Conservation (phyloP, 2,113 vertebrate genomes). For the Carassius auratus region DNA sequence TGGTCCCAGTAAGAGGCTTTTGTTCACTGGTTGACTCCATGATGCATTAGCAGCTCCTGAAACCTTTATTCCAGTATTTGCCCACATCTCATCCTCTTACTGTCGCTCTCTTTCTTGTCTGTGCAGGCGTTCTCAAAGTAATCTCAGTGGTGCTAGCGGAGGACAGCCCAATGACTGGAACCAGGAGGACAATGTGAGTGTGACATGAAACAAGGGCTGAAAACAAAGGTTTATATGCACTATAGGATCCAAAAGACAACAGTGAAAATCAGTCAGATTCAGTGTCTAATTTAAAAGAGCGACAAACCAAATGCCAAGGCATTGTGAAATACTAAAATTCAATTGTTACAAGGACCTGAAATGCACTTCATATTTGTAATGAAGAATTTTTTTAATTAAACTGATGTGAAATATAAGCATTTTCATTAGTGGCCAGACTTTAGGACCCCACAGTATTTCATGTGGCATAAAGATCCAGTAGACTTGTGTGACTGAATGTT, state of each 20-base stretch:
- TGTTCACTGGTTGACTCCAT: not conserved
- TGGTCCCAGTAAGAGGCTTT: not conserved
- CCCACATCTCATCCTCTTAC: no score
- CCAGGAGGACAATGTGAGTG: conserved; percentile 84
- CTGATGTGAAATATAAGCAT: not conserved
- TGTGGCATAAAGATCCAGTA: not conserved
- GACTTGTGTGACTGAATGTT: conserved; percentile 10
- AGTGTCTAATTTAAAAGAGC: not conserved
- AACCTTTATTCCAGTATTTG: not conserved
- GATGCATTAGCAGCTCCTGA: not conserved
- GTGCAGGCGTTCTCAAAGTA: conserved; percentile 86
- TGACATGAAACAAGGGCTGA: not conserved
- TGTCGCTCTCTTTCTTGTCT: conserved; percentile 37
- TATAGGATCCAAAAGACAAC: no score
- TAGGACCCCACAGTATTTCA: not conserved
- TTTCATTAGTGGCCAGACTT: not conserved
- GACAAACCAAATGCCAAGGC: not conserved
- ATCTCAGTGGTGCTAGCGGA: conserved; percentile 84
- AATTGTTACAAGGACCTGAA: not conserved
- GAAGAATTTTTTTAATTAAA: not conserved
- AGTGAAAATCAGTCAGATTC: no score
- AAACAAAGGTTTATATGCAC: not conserved
- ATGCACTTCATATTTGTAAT: no score
- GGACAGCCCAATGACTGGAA: conserved; percentile 86
- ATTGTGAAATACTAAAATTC: not conserved